phyloP scores from a whole-genome alignment of 2,113 vertebrate genomes.

The Castor canadensis region DNA sequence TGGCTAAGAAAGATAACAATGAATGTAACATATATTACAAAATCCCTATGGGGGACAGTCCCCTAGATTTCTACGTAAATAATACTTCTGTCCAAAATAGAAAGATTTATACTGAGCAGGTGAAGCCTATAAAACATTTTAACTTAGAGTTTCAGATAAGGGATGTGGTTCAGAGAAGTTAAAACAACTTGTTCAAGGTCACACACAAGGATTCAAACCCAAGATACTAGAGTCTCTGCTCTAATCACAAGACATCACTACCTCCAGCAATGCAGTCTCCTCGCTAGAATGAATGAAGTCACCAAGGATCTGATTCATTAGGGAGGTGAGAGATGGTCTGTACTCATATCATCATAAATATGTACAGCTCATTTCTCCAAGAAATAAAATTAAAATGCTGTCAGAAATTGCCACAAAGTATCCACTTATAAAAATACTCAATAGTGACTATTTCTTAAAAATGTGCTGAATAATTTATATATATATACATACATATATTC shows the following conservation, averaged over 20 bases:
- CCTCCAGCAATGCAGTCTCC: neutral
- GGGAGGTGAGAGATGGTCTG: neutral
- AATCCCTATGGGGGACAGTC: neutral
- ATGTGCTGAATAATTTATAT: neutral
- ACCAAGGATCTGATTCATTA: neutral
- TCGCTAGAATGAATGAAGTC: neutral
- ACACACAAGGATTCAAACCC: neutral
- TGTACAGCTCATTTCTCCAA: neutral
- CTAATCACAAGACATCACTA: neutral
- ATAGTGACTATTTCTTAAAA: conserved; percentile 24
- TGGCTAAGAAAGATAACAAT: neutral
- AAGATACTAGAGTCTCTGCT: neutral
- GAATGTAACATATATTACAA: neutral
- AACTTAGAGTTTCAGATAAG: neutral
- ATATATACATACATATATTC: neutral
- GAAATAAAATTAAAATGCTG: neutral
- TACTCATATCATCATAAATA: neutral
- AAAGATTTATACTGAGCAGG: neutral
- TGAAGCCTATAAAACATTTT: neutral
- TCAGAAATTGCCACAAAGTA: neutral
- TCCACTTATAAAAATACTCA: neutral
- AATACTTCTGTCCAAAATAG: neutral
- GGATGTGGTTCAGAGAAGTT: neutral
- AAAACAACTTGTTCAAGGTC: neutral
- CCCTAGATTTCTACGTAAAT: neutral